Conservation (phyloP, 2,113 vertebrate genomes). For the Myotis brandtii region DNA sequence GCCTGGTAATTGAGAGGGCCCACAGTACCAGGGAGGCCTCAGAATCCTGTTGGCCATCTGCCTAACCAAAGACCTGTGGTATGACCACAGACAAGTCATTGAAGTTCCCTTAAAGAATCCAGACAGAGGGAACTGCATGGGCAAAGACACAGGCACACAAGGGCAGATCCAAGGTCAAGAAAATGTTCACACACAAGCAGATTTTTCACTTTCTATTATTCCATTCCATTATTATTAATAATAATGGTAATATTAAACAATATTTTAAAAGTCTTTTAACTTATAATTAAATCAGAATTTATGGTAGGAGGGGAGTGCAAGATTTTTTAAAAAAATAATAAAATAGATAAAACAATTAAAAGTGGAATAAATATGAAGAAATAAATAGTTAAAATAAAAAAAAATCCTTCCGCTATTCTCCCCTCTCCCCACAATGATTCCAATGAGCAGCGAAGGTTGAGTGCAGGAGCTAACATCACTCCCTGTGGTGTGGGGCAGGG, state of each 20-base stretch:
- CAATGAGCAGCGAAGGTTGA: neutral
- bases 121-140: neutral
- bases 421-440: neutral
- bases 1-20: neutral
- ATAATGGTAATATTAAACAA: neutral
- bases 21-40: neutral
- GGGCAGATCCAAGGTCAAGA: neutral
- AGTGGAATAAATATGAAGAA: neutral
- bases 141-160: neutral
- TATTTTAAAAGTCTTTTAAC: neutral
- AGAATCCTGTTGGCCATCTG: neutral
- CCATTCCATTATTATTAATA: neutral
- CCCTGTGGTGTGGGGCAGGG: rapidly evolving
- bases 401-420: neutral
- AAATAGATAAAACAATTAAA: neutral
- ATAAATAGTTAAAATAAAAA: neutral
- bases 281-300: conserved; percentile 42
- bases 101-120: neutral
- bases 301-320: no score
- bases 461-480: no score
- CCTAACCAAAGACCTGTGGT: neutral
- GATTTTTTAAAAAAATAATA: neutral
- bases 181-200: neutral
- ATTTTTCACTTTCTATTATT: neutral
- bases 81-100: neutral